phyloP scores from a whole-genome alignment of 2,797 vertebrate genomes.

The Coregonus ussuriensis region DNA sequence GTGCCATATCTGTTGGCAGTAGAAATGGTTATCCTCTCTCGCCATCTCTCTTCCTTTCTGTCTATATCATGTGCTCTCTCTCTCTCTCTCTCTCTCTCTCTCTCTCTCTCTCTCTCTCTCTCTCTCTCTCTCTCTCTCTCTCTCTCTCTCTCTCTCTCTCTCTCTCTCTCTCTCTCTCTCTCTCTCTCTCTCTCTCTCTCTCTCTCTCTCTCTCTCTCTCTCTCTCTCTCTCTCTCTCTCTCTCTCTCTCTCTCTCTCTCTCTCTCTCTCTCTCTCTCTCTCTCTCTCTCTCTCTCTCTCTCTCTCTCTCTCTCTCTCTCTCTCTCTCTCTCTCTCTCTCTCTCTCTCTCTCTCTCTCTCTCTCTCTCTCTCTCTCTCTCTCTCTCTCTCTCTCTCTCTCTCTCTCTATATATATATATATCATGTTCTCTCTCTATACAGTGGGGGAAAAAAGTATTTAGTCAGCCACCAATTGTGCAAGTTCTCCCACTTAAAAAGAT shows the following conservation, averaged over 20 bases:
- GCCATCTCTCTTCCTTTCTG: not conserved
- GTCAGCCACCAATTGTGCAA: too few relatives aligned
- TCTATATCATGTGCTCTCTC: not conserved
- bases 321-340: not conserved
- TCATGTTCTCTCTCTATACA: too few relatives aligned
- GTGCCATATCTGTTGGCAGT: not conserved
- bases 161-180: too few relatives aligned
- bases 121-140: too few relatives aligned
- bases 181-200: not conserved
- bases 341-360: not conserved
- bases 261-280: not conserved
- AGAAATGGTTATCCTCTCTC: not conserved
- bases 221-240: not conserved
- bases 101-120: too few relatives aligned
- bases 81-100: too few relatives aligned
- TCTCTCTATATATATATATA: too few relatives aligned
- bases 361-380: not conserved
- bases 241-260: not conserved
- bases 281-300: not conserved
- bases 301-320: not conserved
- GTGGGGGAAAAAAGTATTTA: too few relatives aligned
- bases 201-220: not conserved
- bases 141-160: too few relatives aligned
- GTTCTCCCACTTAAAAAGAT: too few relatives aligned
- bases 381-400: too few relatives aligned